Base-by-base conservation (phyloP, 1,140 invertebrate genomes). In the Holotrichia oblita region DNA sequence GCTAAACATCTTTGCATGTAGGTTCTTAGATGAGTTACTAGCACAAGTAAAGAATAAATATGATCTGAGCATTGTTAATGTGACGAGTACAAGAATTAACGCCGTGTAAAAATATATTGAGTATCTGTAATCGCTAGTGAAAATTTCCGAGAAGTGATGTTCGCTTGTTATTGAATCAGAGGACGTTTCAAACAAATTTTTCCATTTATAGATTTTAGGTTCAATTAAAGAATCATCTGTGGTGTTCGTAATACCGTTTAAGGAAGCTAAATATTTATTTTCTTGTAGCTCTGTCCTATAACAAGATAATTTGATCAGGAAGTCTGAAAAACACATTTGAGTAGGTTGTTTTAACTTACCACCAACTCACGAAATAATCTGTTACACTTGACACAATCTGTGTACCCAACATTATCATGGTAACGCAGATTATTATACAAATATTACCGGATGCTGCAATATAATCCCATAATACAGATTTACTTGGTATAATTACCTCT, bases 291-390 rank as follows among this genome's bases (percentile, higher is more conserved):
- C 75, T 14, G 75, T 76, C 95, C 95, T 96, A 79, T 90, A 92
- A 77, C 93, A 92, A 0, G 44, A 48, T 10, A 48, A 48, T 48
- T 48, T 48, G 7, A 1, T 48, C n/a, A n/a, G n/a, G n/a, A n/a
- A n/a, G n/a, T n/a, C n/a, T 14, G 44, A 6, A 48, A 27, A 69
- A 69, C 0, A 27, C 1, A 7, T 9, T 10, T 12, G 14, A 69
- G 10, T 69, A 17, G 10, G 7, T 22, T 40, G 61, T n/a, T n/a
- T n/a, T n/a, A n/a, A 77, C 79, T 83, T 84, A 89, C 94, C 94
- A 95, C 77, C 89, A 90, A 22, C 92, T 91, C 0, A 95, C 86
- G 92, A 94, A 97, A 84, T 92, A 96, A 85, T 97, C 95, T 9
- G 90, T 90, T 2, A 91, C 90, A 74, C 92, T 93, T 64, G 91